Conservation (phyloP, 2,888 invertebrate species). For the Microctonus brassicae region DNA sequence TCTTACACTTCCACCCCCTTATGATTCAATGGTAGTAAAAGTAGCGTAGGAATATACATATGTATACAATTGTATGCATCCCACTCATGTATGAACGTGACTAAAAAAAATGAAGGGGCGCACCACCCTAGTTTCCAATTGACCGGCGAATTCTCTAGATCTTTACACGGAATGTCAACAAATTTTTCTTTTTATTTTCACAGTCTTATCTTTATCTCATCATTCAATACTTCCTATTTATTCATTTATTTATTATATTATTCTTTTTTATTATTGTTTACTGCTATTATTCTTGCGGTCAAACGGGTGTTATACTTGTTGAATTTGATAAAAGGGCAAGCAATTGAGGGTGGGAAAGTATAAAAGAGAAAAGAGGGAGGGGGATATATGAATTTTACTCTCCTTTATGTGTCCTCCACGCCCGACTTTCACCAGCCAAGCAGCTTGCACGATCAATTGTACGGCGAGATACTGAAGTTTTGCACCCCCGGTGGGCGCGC, state of each 20-base stretch:
- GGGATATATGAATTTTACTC: background rate
- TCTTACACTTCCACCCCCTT: background rate
- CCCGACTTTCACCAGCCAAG: slow-evolving; percentile 34
- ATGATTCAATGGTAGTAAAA: slow-evolving; percentile 37
- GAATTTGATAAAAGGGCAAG: slow-evolving; percentile 30
- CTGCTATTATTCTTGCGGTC: background rate
- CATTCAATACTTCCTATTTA: background rate
- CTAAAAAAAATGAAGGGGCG: background rate
- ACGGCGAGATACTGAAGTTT: slow-evolving; percentile 43
- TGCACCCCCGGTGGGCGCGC: slow-evolving; percentile 64
- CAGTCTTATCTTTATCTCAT: background rate
- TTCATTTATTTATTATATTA: background rate
- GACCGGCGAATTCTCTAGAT: slow-evolving; percentile 2
- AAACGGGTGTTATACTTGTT: slow-evolving; percentile 39
- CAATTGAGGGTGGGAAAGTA: background rate
- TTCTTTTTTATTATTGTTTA: background rate
- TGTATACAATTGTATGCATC: slow-evolving; percentile 12
- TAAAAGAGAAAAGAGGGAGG: slow-evolving; percentile 4
- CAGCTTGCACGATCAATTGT: slow-evolving; percentile 46
- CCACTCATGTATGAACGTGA: slow-evolving; percentile 21
- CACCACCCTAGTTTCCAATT: slow-evolving; percentile 7
- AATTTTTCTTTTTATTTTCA: background rate
- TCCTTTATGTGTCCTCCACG: slow-evolving; percentile 1
- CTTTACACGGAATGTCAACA: background rate
- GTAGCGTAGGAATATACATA: slow-evolving; percentile 26